Base-by-base conservation (phyloP, 2,888 invertebrate species). In the Phyllotreta striolata region DNA sequence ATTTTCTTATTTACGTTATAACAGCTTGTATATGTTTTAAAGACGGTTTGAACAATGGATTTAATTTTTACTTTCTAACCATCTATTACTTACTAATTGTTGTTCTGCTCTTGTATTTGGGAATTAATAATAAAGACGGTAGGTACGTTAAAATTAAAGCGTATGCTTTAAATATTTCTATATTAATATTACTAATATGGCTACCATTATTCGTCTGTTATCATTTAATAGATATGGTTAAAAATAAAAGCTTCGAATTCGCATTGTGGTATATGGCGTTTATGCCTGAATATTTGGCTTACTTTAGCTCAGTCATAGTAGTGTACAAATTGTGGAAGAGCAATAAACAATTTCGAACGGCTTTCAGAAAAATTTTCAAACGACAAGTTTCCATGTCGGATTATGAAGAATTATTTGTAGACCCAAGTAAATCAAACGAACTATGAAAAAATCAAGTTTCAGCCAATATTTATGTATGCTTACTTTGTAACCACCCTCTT, bases 21-120 rank as follows among this genome's bases (percentile, higher is more conserved):
- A 59, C 71, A 3, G 66, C 65, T 0, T 55, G 55, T 24, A 66
- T 69, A 8, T 73, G 73, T 40, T 70, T 71, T 38, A 61, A 52
- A 13, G 49, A 13, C 1, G 67, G 66, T 0, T 51, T 68, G 9
- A 38, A 6, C 37, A 67, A 64, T 49, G 57, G 64, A 13, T 66
- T 68, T 8, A 62, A 63, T 13, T 67, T 67, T n/a, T 66, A 66
- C 35, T 61, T 68, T 13, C n/a, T 68, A n/a, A 64, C 70, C 3
- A 55, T 47, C n/a, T 67, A 68, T 44, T 68, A 67, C 24, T 10
- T 66, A 4, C 43, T 58, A 7, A 14, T 34, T 24, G 54, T 55
- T 5, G 51, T 65, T 7, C 6, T 62, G 24, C 9, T 62, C 8
- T 40, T 65, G 38, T 58, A 62, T 54, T 55, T 65, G n/a, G 65